Evolutionary conservation across 2,113 vertebrate genomes (phyloP).

Genomic region (Stomatorhinus ivindoensis): DNA sequence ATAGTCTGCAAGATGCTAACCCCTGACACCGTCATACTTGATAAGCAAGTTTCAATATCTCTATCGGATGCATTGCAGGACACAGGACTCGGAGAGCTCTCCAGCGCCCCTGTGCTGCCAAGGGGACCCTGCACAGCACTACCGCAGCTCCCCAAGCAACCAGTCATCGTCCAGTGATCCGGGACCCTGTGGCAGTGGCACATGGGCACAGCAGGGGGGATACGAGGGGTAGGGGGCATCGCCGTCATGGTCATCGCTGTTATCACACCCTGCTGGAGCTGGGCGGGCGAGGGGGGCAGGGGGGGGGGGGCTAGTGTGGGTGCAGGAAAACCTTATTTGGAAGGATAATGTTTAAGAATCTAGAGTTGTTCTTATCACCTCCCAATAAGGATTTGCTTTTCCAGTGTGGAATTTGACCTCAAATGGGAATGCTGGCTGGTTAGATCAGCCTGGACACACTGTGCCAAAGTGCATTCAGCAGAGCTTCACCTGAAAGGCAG

Average conservation of each 20-base stretch:
- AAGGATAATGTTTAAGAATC: background rate
- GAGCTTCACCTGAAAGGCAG: background rate
- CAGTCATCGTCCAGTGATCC: slow-evolving; percentile 95
- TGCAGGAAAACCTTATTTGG: background rate
- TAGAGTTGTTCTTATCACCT: background rate
- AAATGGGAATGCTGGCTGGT: background rate
- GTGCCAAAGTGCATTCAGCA: background rate
- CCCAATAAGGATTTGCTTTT: background rate
- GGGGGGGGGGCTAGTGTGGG: background rate
- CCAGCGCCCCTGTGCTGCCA: slow-evolving; percentile 47
- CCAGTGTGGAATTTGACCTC: background rate
- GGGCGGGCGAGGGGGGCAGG: background rate
- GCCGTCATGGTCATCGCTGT: background rate
- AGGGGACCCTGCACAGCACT: slow-evolving; percentile 61
- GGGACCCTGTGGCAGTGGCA: slow-evolving; percentile 77
- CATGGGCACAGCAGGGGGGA: slow-evolving; percentile 84
- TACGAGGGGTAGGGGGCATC: slow-evolving; percentile 71
- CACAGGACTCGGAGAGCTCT: slow-evolving; percentile 50
- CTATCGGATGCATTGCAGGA: slow-evolving; percentile 25
- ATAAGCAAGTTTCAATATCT: background rate
- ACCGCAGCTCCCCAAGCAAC: slow-evolving; percentile 92
- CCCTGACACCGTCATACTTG: background rate
- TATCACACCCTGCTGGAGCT: background rate
- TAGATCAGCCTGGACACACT: background rate
- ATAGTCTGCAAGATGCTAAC: background rate